A percentile compares a stretch with the other conserved stretches of the same genome.
Conservation (phyloP, 1,140 invertebrate species). For the Phymorhynchus buccinoides region DNA sequence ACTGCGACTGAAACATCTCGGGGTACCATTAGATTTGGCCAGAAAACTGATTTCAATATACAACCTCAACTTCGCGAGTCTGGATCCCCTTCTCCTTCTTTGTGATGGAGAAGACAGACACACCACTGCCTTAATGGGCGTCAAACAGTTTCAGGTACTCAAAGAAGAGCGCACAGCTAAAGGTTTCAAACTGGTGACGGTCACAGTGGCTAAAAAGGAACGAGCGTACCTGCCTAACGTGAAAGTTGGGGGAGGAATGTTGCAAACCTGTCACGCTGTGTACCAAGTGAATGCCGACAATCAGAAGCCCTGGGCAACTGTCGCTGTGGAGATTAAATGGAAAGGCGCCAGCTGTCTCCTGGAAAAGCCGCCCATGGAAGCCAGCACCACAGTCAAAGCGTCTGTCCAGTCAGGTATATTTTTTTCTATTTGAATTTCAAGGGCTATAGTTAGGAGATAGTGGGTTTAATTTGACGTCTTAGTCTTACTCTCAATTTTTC, state of each 20-base stretch:
- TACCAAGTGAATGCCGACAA: conserved; percentile 23
- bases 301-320: conserved; percentile 44
- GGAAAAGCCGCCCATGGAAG: conserved; percentile 52
- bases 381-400: conserved; percentile 50
- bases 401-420: conserved; percentile 45
- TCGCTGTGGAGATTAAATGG: conserved; percentile 55
- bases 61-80: conserved; percentile 7
- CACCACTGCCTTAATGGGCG: conserved; percentile 32
- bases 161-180: background rate
- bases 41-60: conserved; percentile 44
- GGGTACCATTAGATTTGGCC: conserved; percentile 23
- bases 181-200: conserved; percentile 5
- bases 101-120: conserved; percentile 45
- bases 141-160: conserved; percentile 21
- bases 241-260: conserved; percentile 21
- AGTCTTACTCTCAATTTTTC: too few species aligned
- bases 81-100: conserved; percentile 35
- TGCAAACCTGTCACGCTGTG: conserved; percentile 31
- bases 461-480: too few species aligned
- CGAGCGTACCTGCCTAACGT: conserved; percentile 35
- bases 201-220: conserved; percentile 18
- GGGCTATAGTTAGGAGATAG: too few species aligned
- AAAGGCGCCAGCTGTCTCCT: conserved; percentile 45
- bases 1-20: conserved; percentile 28
- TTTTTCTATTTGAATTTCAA: background rate